A percentile compares a stretch with the other conserved stretches of the same genome.
Conservation (phyloP, 2,888 invertebrate species). For the Ernsta delagoae region DNA sequence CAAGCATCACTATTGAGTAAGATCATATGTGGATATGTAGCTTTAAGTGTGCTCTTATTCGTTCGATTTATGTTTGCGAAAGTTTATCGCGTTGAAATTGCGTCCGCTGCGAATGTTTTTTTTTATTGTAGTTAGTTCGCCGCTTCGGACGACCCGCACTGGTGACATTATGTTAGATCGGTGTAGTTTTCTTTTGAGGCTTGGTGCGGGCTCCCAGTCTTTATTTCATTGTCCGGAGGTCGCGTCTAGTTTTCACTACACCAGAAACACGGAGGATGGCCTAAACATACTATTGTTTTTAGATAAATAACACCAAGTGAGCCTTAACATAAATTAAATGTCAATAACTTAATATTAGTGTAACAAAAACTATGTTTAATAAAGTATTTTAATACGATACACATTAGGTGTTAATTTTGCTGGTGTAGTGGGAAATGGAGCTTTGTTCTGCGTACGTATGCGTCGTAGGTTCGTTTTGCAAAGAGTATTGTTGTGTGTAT, state of each 20-base stretch:
- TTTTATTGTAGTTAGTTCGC: conserved; percentile 47
- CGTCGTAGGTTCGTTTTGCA: conserved; percentile 38
- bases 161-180: conserved; percentile 14
- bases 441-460: conserved; percentile 35
- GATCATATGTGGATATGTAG: conserved; percentile 33
- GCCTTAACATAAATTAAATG: conserved; percentile 26
- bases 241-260: conserved; percentile 8
- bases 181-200: conserved; percentile 17
- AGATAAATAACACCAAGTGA: conserved; percentile 24
- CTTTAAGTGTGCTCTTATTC: conserved; percentile 26
- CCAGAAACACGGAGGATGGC: conserved; percentile 13
- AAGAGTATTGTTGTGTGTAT: conserved; percentile 46
- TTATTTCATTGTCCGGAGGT: conserved; percentile 19
- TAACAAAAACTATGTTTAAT: conserved; percentile 28
- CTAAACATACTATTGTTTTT: conserved; percentile 27
- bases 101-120: conserved; percentile 49
- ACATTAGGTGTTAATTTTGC: neutral
- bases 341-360: conserved; percentile 28
- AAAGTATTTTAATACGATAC: conserved; percentile 18
- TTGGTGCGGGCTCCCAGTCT: conserved; percentile 19
- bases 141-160: conserved; percentile 35
- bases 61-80: conserved; percentile 25
- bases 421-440: conserved; percentile 20
- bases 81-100: conserved; percentile 51
- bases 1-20: conserved; percentile 36